These are phyloP conservation scores for Alectura lathami DNA, from an alignment of 2,113 vertebrate species.

Conservation along the genomic window DNA sequence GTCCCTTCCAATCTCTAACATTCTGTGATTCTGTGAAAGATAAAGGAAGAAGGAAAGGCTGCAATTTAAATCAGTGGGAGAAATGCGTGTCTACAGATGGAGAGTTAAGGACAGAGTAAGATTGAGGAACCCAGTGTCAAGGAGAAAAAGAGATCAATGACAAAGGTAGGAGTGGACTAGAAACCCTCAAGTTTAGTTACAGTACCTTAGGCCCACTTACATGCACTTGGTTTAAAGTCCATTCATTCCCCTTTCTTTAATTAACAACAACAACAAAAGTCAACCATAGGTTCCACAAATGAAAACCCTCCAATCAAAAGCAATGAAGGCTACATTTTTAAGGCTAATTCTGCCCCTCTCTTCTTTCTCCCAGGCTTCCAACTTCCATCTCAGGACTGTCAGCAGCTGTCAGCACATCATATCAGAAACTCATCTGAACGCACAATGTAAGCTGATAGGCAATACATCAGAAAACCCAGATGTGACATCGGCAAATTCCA, in stretches of 20 bases:
- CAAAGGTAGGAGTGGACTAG: neutral
- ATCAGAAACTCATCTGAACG: slow-evolving; percentile 47
- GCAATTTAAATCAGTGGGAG: neutral
- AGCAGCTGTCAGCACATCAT: slow-evolving; percentile 43
- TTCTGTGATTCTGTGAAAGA: too few species aligned
- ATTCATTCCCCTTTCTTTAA: neutral
- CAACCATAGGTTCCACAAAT: neutral
- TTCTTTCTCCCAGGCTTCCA: slow-evolving; percentile 15
- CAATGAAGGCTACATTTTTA: slow-evolving; percentile 12
- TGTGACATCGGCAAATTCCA: slow-evolving; percentile 46
- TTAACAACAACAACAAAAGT: neutral
- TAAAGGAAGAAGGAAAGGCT: neutral
- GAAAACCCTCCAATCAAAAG: neutral
- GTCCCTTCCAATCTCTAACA: too few species aligned
- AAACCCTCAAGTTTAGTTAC: neutral
- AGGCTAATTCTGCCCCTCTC: neutral
- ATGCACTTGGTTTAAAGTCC: neutral
- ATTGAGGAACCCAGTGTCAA: neutral
- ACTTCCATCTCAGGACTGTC: slow-evolving; percentile 31
- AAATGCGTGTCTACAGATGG: neutral
- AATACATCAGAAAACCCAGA: slow-evolving; percentile 67
- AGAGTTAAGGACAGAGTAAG: neutral
- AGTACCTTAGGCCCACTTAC: neutral
- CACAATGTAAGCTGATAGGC: slow-evolving; percentile 50
- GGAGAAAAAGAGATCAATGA: neutral